phyloP scores from a whole-genome alignment of 2,113 vertebrate genomes.

The Petrocephalus zakoni region DNA sequence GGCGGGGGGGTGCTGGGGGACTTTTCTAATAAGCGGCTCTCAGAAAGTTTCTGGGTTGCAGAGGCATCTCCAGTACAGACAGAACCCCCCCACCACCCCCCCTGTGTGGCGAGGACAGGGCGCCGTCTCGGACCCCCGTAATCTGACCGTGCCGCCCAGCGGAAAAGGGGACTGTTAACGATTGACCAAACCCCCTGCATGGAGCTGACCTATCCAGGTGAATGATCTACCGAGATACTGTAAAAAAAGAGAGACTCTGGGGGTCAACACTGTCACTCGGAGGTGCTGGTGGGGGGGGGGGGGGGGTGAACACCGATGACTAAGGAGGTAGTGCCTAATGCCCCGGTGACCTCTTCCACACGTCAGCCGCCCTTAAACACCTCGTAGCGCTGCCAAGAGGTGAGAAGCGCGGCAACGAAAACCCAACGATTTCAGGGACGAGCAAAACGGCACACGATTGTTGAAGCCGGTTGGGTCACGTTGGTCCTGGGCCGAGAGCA shows the following conservation, averaged over 20 bases:
- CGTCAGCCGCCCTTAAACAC: constrained; percentile 1
- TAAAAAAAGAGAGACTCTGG: not conserved
- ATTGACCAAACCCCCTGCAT: constrained; percentile 1
- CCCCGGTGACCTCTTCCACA: not conserved
- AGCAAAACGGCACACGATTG: constrained; percentile 17
- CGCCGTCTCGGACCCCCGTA: not conserved
- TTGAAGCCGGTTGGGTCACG: not conserved
- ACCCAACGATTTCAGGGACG: not conserved
- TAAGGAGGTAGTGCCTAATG: not conserved
- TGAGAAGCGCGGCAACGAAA: constrained; percentile 6
- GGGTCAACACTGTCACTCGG: not conserved
- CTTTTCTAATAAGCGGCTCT: not conserved
- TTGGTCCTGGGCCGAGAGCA: not conserved
- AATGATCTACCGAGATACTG: constrained; percentile 15
- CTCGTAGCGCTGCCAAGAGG: not conserved
- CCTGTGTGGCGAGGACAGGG: not conserved
- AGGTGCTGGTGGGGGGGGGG: not conserved
- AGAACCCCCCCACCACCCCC: not conserved
- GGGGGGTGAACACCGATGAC: not conserved
- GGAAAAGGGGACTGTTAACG: constrained; percentile 15
- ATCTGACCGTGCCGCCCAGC: not conserved
- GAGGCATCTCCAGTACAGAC: not conserved
- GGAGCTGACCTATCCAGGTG: constrained; percentile 11
- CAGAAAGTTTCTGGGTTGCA: not conserved
- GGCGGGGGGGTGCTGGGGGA: not conserved